phyloP scores from a whole-genome alignment of 37 sponge, comb jelly and placozoan genomes.

The Mnemiopsis leidyi region DNA sequence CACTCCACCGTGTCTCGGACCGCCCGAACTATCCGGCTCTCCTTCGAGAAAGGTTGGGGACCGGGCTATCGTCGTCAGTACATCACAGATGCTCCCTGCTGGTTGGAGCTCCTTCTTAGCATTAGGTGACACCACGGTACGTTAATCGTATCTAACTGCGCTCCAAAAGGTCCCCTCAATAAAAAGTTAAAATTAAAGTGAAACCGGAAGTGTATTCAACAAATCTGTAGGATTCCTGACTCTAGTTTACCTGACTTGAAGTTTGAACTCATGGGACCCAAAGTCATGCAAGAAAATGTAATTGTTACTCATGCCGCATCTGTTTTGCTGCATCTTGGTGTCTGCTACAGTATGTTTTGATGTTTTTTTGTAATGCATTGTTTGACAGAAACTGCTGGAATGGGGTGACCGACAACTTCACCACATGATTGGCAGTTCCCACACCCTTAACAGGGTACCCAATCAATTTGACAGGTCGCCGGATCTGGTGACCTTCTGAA shows the following conservation, averaged over 20 bases:
- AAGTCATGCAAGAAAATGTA: background rate
- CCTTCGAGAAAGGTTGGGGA: conserved; percentile 21
- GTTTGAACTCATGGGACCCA: background rate
- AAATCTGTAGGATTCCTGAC: background rate
- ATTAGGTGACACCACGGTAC: background rate
- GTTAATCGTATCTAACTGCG: background rate
- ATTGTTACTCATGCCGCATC: background rate
- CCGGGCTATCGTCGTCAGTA: background rate
- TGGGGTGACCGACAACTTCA: no score
- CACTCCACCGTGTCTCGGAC: conserved; percentile 1
- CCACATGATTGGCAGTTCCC: no score
- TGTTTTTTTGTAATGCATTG: background rate
- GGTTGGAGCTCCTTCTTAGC: background rate
- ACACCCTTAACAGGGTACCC: no score
- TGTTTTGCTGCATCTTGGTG: background rate
- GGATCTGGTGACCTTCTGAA: no score
- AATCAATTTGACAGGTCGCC: no score
- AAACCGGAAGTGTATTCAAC: background rate
- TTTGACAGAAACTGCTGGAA: no score
- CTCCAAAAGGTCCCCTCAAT: background rate
- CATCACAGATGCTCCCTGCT: conserved; percentile 33
- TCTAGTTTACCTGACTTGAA: background rate
- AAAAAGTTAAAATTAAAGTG: background rate
- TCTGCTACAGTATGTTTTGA: background rate
- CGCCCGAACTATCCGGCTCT: background rate